Evolutionary conservation across 1,140 invertebrate species (phyloP).

Genomic region (Trialeurodes vaporariorum): DNA sequence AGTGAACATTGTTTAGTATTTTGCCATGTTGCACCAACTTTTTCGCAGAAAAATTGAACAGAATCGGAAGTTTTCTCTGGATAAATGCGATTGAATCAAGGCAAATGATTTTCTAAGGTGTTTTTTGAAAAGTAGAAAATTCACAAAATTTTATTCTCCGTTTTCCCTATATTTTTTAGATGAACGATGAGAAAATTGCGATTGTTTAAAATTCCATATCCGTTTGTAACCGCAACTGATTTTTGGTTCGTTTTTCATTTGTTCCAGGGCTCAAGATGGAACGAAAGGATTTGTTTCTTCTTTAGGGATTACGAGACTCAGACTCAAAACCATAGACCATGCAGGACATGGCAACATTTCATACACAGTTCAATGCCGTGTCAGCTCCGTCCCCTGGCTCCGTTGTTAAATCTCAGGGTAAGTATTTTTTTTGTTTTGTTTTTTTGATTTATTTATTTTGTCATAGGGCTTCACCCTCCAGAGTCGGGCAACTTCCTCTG

Average conservation of each 20-base stretch:
- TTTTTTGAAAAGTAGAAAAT: too few relatives aligned
- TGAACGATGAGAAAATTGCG: not conserved
- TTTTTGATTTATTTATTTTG: too few relatives aligned
- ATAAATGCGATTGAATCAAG: too few relatives aligned
- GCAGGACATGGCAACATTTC: not conserved
- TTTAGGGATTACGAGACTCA: not conserved
- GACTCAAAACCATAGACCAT: not conserved
- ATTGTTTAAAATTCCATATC: not conserved
- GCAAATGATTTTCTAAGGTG: too few relatives aligned
- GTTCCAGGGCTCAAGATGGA: not conserved
- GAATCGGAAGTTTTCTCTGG: too few relatives aligned
- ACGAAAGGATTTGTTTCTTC: not conserved
- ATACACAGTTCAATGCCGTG: not conserved
- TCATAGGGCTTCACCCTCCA: too few relatives aligned
- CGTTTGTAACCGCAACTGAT: not conserved
- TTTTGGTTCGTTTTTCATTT: not conserved
- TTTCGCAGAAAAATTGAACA: too few relatives aligned
- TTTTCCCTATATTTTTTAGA: not conserved
- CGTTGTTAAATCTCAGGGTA: not conserved
- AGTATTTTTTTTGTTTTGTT: too few relatives aligned
- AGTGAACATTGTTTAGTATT: too few relatives aligned
- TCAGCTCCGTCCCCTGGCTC: not conserved
- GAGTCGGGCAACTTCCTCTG: too few relatives aligned
- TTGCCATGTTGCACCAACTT: too few relatives aligned
- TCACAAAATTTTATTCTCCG: not conserved